Evolutionary conservation across 2,888 invertebrate species (phyloP), one percentile per base, ranked within the genome.

Genomic region (Anoplius nigerrimus): DNA sequence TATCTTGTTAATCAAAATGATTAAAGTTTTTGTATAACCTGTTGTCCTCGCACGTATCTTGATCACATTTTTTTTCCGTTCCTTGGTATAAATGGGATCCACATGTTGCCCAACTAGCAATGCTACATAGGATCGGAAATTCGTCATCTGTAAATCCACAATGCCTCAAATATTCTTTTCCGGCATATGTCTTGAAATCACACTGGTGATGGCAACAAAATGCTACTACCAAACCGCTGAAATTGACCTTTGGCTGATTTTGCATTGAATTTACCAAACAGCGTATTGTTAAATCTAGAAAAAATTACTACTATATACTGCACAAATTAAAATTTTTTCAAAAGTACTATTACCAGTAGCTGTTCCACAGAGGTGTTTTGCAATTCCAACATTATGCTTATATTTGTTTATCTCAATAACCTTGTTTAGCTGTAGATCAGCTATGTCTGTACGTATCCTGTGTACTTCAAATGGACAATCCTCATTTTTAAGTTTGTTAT

Each of bases 201-300:
- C 96, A 97, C 76, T 94, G 92, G 89, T 98, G 97, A 89, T 97
- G 97, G 87, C 98, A 98, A 89, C 98, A 98, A 21, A 97, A 92
- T 2, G 97, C 96, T 85, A 97, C 92, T 63, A 95, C 90, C 48
- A 93, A 84, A 5, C 94, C 95, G 61, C 75, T 70, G 82, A 91
- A 80, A 82, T 89, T 89, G 2, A 71, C 72, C 66, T 84, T 46
- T 69, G 87, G 80, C 69, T 82, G 80, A 81, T 89, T 74, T 78
- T 72, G 43, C 58, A 82, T 89, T 13, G 84, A 88, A 52, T 90
- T 90, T 27, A 89, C 87, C 71, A 95, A 84, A 86, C 95, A 95
- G 48, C 93, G 91, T 66, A 96, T 85, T 0, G 95, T 93, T 78
- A 94, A 91, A 90, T 96, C 96, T 93, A 79, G 15, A 84, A 85